A percentile compares a stretch with the other conserved stretches of the same genome.
Conservation (phyloP, 2,113 vertebrate species). For the Dicrurus megarhynchus region DNA sequence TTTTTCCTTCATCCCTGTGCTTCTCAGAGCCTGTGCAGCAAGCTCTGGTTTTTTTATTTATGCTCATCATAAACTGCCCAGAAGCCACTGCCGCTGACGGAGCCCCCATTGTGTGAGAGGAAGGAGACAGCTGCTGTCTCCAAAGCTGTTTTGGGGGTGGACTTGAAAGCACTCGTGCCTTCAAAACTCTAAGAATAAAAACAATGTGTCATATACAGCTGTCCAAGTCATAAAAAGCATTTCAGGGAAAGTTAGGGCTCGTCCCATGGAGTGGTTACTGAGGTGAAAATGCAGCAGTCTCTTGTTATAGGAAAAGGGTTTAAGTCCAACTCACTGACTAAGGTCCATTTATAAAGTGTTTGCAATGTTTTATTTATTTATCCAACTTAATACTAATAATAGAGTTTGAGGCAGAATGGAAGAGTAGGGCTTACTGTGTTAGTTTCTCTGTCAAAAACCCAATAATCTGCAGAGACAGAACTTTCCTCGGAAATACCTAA, state of each 20-base stretch:
- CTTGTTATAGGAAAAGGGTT: not conserved
- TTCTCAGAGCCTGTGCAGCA: not conserved
- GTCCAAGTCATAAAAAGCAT: not conserved
- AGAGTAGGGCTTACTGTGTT: not conserved
- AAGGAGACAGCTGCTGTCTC: not conserved
- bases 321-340: not conserved
- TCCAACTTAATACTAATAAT: not conserved
- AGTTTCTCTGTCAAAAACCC: not conserved
- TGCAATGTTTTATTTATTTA: conserved; percentile 18
- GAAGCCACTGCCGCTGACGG: not conserved
- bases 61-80: not conserved
- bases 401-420: not conserved
- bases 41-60: not conserved
- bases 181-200: not conserved
- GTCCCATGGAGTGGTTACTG: not conserved
- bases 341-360: not conserved
- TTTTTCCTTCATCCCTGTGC: not conserved
- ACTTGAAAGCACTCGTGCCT: not conserved
- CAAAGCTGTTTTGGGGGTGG: not conserved
- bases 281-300: not conserved
- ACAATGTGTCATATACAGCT: not conserved
- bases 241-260: not conserved
- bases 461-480: not conserved
- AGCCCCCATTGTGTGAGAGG: not conserved
- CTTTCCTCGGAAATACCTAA: not conserved